Conservation (phyloP, 2,797 vertebrate species). For the Vultur gryphus region DNA sequence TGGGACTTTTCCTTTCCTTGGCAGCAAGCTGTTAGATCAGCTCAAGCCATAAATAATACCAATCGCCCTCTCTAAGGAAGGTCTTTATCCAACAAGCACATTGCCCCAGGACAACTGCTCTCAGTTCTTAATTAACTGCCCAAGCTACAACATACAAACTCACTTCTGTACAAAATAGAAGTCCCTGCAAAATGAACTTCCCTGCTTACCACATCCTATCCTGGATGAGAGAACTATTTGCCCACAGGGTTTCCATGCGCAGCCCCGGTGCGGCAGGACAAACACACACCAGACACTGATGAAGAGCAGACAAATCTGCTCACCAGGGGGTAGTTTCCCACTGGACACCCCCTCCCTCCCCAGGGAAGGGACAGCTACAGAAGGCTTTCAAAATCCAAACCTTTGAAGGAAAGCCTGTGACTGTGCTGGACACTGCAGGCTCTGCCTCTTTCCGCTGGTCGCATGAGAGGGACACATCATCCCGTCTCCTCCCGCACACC, state of each 20-base stretch:
- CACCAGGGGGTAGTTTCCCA: background rate
- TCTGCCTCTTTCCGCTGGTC: background rate
- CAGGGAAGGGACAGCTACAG: background rate
- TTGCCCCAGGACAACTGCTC: background rate
- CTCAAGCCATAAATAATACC: constrained; percentile 1
- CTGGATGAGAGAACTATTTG: background rate
- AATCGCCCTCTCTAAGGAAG: background rate
- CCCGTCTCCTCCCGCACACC: fast-evolving
- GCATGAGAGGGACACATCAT: background rate
- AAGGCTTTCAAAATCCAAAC: background rate
- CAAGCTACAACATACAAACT: background rate
- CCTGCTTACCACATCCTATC: background rate
- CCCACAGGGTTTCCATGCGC: background rate
- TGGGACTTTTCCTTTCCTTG: background rate
- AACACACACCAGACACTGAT: fast-evolving
- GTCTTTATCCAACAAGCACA: background rate
- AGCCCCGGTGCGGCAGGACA: background rate
- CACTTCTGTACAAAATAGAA: background rate
- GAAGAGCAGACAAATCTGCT: background rate
- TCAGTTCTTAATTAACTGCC: background rate
- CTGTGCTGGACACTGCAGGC: background rate
- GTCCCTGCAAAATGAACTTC: background rate
- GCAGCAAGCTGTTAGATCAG: background rate
- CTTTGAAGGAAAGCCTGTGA: background rate
- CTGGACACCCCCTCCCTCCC: background rate